These are phyloP conservation scores for Amazona guildingii DNA, from an alignment of 2,113 vertebrate species.

Conservation along the genomic window DNA sequence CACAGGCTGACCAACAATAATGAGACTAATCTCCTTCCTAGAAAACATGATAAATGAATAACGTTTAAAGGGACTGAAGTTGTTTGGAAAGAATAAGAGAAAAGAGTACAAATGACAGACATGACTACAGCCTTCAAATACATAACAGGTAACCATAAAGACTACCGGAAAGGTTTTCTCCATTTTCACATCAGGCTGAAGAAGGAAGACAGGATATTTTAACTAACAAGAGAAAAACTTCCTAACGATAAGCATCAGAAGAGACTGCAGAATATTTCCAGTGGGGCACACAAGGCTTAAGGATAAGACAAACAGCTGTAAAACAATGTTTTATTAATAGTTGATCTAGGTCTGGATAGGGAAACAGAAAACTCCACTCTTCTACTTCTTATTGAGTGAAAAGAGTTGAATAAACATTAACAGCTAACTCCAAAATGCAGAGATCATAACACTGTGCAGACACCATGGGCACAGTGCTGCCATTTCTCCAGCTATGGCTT, in stretches of 20 bases:
- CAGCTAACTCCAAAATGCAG: neutral
- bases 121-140: neutral
- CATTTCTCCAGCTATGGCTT: neutral
- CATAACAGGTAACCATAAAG: neutral
- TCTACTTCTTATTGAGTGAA: neutral
- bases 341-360: neutral
- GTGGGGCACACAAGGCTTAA: neutral
- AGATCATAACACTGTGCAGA: neutral
- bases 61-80: neutral
- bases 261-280: neutral
- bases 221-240: slow-evolving; percentile 6
- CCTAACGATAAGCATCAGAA: slow-evolving; percentile 10
- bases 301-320: neutral
- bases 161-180: neutral
- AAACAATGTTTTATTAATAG: slow-evolving; percentile 13
- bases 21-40: neutral
- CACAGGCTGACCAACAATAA: neutral
- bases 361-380: slow-evolving; percentile 4
- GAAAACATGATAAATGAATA: neutral
- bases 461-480: accelerated
- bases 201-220: neutral
- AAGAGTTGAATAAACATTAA: neutral
- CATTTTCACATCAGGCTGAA: neutral
- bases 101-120: neutral
- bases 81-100: neutral